These are phyloP conservation scores for Microcebus lehilahytsara DNA, from an alignment of 2,113 vertebrate genomes.

Conservation along the genomic window DNA sequence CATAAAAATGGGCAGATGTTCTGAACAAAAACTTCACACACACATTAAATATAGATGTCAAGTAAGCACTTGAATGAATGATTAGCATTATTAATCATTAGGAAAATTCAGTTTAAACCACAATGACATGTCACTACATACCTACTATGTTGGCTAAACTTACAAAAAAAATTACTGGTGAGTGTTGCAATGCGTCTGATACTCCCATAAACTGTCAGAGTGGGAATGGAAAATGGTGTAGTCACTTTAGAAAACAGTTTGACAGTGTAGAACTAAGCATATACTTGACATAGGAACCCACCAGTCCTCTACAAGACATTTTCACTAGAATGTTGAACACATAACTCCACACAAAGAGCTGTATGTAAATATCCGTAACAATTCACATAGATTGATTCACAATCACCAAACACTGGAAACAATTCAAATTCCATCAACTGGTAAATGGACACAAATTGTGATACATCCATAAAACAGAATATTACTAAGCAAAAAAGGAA, in stretches of 20 bases:
- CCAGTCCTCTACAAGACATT: neutral
- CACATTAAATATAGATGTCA: neutral
- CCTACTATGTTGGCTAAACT: neutral
- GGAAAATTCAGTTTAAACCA: neutral
- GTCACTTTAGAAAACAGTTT: neutral
- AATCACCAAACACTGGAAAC: neutral
- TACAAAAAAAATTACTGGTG: neutral
- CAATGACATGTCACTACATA: neutral
- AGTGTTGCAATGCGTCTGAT: neutral
- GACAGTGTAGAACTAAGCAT: neutral
- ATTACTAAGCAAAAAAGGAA: neutral
- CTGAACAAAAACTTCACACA: neutral
- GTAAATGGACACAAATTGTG: neutral
- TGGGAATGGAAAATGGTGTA: neutral
- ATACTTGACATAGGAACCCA: neutral
- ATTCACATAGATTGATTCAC: neutral
- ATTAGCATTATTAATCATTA: neutral
- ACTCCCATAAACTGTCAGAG: neutral
- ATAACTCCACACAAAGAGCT: neutral
- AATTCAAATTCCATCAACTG: neutral
- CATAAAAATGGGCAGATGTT: neutral
- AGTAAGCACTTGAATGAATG: neutral
- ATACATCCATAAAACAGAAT: neutral
- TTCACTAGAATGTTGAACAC: neutral
- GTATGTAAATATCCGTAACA: neutral